A percentile compares a stretch with the other conserved stretches of the same genome.
Evolutionary conservation across 2,113 vertebrate species (phyloP).

Genomic region (Lophius piscatorius): DNA sequence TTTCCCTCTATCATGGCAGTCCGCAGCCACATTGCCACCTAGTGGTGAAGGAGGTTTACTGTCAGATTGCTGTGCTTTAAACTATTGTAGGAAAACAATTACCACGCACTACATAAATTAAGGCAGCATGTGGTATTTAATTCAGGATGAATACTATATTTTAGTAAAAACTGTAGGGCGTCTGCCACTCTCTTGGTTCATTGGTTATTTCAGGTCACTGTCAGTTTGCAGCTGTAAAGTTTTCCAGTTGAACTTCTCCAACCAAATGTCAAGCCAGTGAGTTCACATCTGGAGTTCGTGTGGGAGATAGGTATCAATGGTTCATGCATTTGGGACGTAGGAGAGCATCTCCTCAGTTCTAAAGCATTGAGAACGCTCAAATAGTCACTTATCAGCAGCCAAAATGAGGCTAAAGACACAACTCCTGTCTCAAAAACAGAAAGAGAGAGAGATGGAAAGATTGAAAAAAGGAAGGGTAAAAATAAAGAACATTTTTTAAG

Average conservation of each 20-base stretch:
- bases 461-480: not conserved
- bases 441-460: not conserved
- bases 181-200: slow-evolving; percentile 7
- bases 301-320: slow-evolving; percentile 39
- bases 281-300: slow-evolving; percentile 60
- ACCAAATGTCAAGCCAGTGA: slow-evolving; percentile 31
- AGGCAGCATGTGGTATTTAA: no score
- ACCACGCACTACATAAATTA: no score
- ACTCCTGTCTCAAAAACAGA: not conserved
- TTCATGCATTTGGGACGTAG: slow-evolving; percentile 15
- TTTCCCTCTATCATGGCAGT: slow-evolving; percentile 33
- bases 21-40: slow-evolving; percentile 76
- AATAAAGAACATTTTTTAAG: slow-evolving; percentile 35
- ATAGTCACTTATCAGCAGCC: slow-evolving; percentile 34
- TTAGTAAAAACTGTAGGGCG: not conserved
- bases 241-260: slow-evolving; percentile 21
- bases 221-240: no score
- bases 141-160: no score
- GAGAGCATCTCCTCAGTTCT: slow-evolving; percentile 22
- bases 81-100: not conserved
- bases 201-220: slow-evolving; percentile 17
- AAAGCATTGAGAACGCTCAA: slow-evolving; percentile 27
- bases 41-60: slow-evolving; percentile 59
- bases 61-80: not conserved
- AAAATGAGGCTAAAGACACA: slow-evolving; percentile 7